phyloP scores from a whole-genome alignment of 2,113 vertebrate species.

The Stigmatopora nigra region DNA sequence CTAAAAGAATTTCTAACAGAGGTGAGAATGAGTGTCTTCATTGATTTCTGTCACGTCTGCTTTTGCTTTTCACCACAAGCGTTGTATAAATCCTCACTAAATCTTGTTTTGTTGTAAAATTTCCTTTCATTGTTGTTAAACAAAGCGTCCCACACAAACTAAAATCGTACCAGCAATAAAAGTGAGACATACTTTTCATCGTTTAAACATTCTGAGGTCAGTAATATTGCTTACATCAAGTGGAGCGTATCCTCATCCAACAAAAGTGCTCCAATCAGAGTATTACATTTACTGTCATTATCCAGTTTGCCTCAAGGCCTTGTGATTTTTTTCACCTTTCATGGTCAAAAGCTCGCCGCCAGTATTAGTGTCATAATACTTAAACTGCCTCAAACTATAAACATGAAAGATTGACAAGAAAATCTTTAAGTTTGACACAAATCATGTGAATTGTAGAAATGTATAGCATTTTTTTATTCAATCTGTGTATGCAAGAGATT shows the following conservation, averaged over 20 bases:
- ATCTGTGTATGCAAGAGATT: too few species aligned
- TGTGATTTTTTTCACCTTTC: slow-evolving; percentile 55
- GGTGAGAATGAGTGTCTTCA: slow-evolving; percentile 18
- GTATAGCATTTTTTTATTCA: slow-evolving; percentile 9
- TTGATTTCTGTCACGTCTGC: slow-evolving; percentile 3
- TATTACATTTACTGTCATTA: slow-evolving; percentile 62
- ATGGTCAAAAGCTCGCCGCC: slow-evolving; percentile 27
- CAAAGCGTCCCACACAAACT: slow-evolving; percentile 4
- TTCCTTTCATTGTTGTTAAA: background rate
- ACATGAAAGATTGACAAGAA: slow-evolving; percentile 15
- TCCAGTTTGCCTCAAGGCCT: slow-evolving; percentile 54
- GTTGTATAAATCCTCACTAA: slow-evolving; percentile 6
- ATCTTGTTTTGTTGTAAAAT: background rate
- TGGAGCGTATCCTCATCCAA: slow-evolving; percentile 45
- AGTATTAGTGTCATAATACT: slow-evolving; percentile 24
- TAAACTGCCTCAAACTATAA: slow-evolving; percentile 28
- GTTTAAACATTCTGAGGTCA: slow-evolving; percentile 50
- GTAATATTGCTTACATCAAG: slow-evolving; percentile 59
- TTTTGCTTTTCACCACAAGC: slow-evolving; percentile 9
- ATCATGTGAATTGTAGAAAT: slow-evolving; percentile 1
- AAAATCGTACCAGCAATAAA: slow-evolving; percentile 12
- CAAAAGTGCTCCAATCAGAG: slow-evolving; percentile 51
- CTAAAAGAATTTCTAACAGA: slow-evolving; percentile 11
- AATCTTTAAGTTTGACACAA: background rate
- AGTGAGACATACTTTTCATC: slow-evolving; percentile 31